Evolutionary conservation across 1,140 invertebrate species (phyloP).

Genomic region (Megathymus violae): DNA sequence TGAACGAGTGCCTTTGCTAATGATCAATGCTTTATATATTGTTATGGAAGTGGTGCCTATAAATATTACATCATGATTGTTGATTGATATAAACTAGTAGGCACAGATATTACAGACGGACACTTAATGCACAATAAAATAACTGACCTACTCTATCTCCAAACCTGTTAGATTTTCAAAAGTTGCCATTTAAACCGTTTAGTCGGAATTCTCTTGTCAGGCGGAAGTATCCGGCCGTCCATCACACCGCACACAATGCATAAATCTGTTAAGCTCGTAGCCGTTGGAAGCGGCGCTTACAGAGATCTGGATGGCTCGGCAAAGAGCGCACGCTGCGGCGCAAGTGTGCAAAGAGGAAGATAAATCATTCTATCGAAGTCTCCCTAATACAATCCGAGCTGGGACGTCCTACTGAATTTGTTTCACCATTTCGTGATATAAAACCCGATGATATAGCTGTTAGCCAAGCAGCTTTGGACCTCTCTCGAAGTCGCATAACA

Average conservation of each 20-base stretch:
- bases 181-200: constrained; percentile 18
- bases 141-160: neutral
- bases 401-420: no score
- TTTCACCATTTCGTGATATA: no score
- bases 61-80: no score
- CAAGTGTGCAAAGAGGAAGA: neutral
- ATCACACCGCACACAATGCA: constrained; percentile 30
- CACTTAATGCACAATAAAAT: no score
- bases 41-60: no score
- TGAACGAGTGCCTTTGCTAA: no score
- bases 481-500: no score
- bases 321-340: constrained; percentile 10
- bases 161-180: neutral
- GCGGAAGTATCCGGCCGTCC: constrained; percentile 28
- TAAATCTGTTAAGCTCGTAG: constrained; percentile 25
- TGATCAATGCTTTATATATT: no score
- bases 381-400: neutral
- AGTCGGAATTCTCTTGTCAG: constrained; percentile 27
- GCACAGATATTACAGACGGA: no score
- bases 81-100: no score
- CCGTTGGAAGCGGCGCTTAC: constrained; percentile 18
- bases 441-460: no score
- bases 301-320: constrained; percentile 8
- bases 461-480: no score
- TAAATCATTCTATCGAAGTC: neutral